phyloP scores from a whole-genome alignment of 2,888 invertebrate genomes.

The Petrolisthes cinctipes region DNA sequence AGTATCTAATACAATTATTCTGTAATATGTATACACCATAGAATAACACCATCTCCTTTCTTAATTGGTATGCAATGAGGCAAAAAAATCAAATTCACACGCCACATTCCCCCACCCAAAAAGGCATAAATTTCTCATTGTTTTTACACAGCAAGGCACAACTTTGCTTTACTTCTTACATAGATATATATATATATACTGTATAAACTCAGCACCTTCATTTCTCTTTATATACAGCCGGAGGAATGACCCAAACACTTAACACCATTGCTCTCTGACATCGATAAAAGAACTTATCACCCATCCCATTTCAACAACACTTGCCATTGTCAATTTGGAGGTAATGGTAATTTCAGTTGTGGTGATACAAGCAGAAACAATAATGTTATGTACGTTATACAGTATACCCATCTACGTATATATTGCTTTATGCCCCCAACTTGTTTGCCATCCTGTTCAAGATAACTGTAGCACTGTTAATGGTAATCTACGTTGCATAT shows the following conservation, averaged over 20 bases:
- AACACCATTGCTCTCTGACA: slow-evolving; percentile 56
- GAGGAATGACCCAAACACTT: slow-evolving; percentile 40
- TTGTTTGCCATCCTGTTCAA: too few species aligned
- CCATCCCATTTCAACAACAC: slow-evolving; percentile 50
- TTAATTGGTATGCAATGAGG: not conserved
- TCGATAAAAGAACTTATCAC: not conserved
- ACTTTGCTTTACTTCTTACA: slow-evolving; percentile 27
- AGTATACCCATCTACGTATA: too few species aligned
- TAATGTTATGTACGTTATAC: too few species aligned
- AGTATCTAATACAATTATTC: too few species aligned
- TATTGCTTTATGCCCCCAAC: too few species aligned
- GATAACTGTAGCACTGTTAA: too few species aligned
- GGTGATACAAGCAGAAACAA: too few species aligned
- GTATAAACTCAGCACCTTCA: not conserved
- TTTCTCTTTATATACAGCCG: not conserved
- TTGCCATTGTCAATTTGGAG: slow-evolving; percentile 41
- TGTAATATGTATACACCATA: too few species aligned
- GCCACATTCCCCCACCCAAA: not conserved
- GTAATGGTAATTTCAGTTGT: too few species aligned
- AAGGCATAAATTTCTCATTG: not conserved
- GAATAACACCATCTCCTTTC: too few species aligned
- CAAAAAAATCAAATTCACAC: not conserved
- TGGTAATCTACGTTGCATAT: too few species aligned
- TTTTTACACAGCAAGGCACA: slow-evolving; percentile 51
- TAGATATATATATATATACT: not conserved